Evolutionary conservation across 2,113 vertebrate species (phyloP).

Genomic region (Panthera tigris): DNA sequence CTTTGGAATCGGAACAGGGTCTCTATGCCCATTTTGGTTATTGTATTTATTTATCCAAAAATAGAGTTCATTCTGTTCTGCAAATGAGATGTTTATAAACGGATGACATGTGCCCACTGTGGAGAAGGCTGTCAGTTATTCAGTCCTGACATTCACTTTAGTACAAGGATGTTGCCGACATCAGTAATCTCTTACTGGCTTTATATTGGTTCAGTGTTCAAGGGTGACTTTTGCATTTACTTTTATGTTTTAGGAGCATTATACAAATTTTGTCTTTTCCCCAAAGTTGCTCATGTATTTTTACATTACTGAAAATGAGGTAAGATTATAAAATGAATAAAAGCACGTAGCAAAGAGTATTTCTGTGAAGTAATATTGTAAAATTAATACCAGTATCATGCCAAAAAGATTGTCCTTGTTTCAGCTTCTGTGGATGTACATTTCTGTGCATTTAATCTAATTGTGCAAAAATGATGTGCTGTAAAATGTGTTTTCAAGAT

Average conservation of each 20-base stretch:
- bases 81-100: constrained; percentile 29
- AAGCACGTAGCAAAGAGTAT: not conserved
- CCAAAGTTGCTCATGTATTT: not conserved
- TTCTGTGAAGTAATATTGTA: not conserved
- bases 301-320: not conserved
- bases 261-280: not conserved
- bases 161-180: not conserved
- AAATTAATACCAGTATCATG: not conserved
- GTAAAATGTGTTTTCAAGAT: not conserved
- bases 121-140: not conserved
- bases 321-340: constrained; percentile 48
- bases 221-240: not conserved
- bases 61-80: not conserved
- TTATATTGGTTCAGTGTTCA: not conserved
- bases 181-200: not conserved
- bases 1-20: not conserved
- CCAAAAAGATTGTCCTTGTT: constrained; percentile 15
- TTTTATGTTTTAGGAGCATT: constrained; percentile 26
- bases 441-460: constrained; percentile 59
- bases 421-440: not conserved
- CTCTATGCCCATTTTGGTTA: not conserved
- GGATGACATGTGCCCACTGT: not conserved
- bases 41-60: constrained; percentile 6
- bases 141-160: not conserved
- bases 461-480: constrained; percentile 38